Evolutionary conservation across 2,888 invertebrate species (phyloP), one percentile per base, ranked within the genome.

Genomic region (Punctoribates punctum): DNA sequence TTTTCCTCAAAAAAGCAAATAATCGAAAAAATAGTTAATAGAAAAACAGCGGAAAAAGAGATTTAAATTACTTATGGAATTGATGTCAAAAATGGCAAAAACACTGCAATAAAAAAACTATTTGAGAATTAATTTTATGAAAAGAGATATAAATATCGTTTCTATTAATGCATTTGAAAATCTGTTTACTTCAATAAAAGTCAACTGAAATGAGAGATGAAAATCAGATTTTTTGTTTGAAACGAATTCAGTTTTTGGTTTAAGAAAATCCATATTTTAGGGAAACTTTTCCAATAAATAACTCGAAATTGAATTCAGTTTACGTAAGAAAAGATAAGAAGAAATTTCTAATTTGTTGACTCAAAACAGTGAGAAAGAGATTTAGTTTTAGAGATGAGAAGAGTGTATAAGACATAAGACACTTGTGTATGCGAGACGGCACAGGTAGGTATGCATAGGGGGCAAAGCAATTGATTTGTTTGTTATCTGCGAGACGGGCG

Each of bases 401-500:
- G 25, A 57, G 25, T 25, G 23, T 57, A 23, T 57, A 25, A 20
- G 51, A 51, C 20, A 51, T 57, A 57, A 57, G 57, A 57, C 57
- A 57, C 57, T 57, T 57, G 57, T 57, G 20, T 57, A 23, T 23
- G 57, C 23, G 57, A 11, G 13, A 42, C 11, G 25, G 57, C 25
- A 57, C 57, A 57, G 57, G 57, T 57, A 57, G 57, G 57, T 57
- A 57, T 62, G 34, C 62, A 62, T 62, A 27, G 8, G 70, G 70
- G 70, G 38, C 38, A 70, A 34, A 17, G 70, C 34, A 42, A 42
- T 46, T 42, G 70, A 42, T 70, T 70, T 70, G 70, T 70, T 70
- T 70, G 38, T 70, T 70, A 70, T 70, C 70, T 70, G 23, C 0
- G 13, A 70, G 27, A 17, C 25, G 15, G 29, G 29, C 9, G 6